Conservation (phyloP, 1,140 invertebrate genomes). For the Solen grandis region DNA sequence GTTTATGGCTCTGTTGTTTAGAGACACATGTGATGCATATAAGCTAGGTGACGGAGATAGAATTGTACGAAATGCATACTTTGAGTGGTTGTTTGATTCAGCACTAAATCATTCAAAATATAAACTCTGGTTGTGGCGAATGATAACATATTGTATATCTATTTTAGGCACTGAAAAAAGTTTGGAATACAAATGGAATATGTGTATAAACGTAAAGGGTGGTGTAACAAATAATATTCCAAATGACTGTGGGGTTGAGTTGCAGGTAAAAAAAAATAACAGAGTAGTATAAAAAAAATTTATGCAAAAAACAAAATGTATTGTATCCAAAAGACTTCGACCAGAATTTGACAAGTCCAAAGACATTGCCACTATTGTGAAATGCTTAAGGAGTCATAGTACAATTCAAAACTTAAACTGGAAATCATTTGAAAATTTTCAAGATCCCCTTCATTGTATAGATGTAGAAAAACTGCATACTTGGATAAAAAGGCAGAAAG, state of each 20-base stretch:
- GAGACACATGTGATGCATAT: constrained; percentile 50
- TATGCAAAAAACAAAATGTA: constrained; percentile 3
- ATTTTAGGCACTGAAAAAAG: not conserved
- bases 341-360: constrained; percentile 30
- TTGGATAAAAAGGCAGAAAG: constrained; percentile 33
- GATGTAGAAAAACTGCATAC: constrained; percentile 3
- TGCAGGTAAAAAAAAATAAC: constrained; percentile 42
- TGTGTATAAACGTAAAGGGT: constrained; percentile 36
- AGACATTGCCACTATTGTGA: constrained; percentile 15
- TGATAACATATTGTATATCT: constrained; percentile 7
- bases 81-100: constrained; percentile 38
- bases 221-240: constrained; percentile 51
- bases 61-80: constrained; percentile 43
- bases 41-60: constrained; percentile 53
- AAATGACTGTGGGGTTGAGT: constrained; percentile 50
- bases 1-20: constrained; percentile 19
- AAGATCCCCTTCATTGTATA: constrained; percentile 20
- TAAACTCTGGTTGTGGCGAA: constrained; percentile 31
- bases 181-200: constrained; percentile 54
- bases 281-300: constrained; percentile 5
- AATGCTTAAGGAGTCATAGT: constrained; percentile 1
- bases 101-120: constrained; percentile 35
- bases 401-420: constrained; percentile 1
- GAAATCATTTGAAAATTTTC: constrained; percentile 18
- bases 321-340: constrained; percentile 11